phyloP scores from a whole-genome alignment of 1,140 invertebrate species.

The Drosophila tropicalis region DNA sequence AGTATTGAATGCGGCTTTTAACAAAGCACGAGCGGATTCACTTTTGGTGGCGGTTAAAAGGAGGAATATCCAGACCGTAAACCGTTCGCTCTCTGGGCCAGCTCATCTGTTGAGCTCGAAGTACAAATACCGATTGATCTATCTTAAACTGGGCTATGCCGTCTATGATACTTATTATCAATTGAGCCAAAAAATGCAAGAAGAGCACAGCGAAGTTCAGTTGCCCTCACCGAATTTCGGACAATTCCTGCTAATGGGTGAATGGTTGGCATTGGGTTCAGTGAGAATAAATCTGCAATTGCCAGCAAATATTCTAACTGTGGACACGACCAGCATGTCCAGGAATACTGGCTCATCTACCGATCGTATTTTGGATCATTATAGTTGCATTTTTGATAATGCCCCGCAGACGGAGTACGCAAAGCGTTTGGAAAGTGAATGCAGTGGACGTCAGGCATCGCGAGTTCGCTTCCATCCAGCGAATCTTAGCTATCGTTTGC shows the following conservation, averaged over 20 bases:
- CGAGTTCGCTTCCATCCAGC: slow-evolving; percentile 74
- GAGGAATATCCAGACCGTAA: slow-evolving; percentile 55
- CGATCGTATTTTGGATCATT: slow-evolving; percentile 76
- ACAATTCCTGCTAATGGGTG: slow-evolving; percentile 62
- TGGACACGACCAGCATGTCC: slow-evolving; percentile 64
- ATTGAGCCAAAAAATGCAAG: slow-evolving; percentile 39
- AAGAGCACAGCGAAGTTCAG: slow-evolving; percentile 22
- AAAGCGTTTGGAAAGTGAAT: slow-evolving; percentile 67
- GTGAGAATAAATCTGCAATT: slow-evolving; percentile 49
- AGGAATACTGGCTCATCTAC: slow-evolving; percentile 42
- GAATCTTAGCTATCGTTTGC: slow-evolving; percentile 74
- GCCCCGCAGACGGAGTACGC: slow-evolving; percentile 77
- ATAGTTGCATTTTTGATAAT: slow-evolving; percentile 76
- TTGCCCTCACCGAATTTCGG: slow-evolving; percentile 66
- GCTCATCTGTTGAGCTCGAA: slow-evolving; percentile 71
- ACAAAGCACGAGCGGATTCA: slow-evolving; percentile 85
- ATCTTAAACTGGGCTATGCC: slow-evolving; percentile 55
- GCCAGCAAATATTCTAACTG: slow-evolving; percentile 71
- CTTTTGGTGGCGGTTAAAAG: slow-evolving; percentile 84
- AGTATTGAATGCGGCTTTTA: slow-evolving; percentile 85
- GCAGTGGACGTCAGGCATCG: slow-evolving; percentile 45
- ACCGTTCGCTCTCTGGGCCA: slow-evolving; percentile 60
- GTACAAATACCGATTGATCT: slow-evolving; percentile 65
- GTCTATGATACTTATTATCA: slow-evolving; percentile 57
- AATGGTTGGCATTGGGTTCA: slow-evolving; percentile 44